Conservation (phyloP, 1,140 invertebrate species). For the Bombus superbus region DNA sequence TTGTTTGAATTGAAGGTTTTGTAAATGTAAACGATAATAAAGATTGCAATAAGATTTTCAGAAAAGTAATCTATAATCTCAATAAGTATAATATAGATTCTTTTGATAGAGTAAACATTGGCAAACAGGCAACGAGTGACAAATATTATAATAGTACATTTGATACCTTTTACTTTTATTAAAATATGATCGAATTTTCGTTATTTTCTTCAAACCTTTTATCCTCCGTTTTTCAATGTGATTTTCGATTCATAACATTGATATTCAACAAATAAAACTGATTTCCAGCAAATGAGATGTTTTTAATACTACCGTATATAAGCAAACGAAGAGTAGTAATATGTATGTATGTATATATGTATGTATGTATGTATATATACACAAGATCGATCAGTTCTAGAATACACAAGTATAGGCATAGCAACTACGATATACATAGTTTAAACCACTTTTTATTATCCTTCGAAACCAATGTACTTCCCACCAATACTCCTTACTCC, state of each 20-base stretch:
- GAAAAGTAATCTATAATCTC: too few relatives aligned
- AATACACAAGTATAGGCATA: constrained; percentile 13
- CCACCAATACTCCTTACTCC: background rate
- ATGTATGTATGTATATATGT: too few relatives aligned
- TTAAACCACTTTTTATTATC: background rate
- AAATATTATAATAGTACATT: background rate
- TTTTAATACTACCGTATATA: background rate
- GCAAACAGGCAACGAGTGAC: background rate
- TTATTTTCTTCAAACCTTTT: background rate
- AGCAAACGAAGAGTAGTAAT: background rate
- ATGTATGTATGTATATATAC: background rate
- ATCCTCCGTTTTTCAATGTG: background rate
- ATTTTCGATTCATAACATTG: too few relatives aligned
- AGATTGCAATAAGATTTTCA: too few relatives aligned
- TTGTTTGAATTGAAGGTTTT: too few relatives aligned
- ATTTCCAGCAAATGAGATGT: background rate
- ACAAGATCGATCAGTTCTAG: constrained; percentile 11
- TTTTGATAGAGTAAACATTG: background rate
- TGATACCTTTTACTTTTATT: background rate
- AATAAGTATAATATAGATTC: too few relatives aligned
- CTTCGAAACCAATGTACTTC: background rate
- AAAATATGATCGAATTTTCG: background rate
- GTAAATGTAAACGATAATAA: too few relatives aligned
- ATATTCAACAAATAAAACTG: background rate
- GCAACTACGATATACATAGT: background rate